phyloP scores from a whole-genome alignment of 2,797 vertebrate genomes.

The Gambusia yucatana region DNA sequence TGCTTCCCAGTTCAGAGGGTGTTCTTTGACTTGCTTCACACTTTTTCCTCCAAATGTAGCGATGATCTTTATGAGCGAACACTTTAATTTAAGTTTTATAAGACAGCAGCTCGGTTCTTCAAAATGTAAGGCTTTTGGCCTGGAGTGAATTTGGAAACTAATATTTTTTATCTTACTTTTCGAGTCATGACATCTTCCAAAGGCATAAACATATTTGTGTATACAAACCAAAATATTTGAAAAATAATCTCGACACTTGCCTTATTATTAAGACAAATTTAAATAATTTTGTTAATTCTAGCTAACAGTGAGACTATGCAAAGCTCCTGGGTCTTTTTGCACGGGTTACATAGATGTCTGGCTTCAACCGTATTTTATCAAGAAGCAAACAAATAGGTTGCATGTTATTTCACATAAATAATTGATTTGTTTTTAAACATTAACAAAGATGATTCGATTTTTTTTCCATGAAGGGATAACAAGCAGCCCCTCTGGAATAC shows the following conservation, averaged over 20 bases:
- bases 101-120: background rate
- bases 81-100: background rate
- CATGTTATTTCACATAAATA: background rate
- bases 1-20: background rate
- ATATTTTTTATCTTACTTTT: background rate
- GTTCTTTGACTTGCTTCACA: background rate
- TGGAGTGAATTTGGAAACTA: background rate
- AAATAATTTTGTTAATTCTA: background rate
- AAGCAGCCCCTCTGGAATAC: slow-evolving; percentile 30
- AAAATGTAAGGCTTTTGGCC: background rate
- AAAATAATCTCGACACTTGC: background rate
- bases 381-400: background rate
- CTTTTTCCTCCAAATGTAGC: background rate
- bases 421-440: slow-evolving; percentile 5
- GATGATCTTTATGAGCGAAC: background rate
- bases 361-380: background rate
- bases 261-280: background rate
- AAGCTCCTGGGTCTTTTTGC: background rate
- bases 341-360: background rate
- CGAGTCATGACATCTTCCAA: background rate
- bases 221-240: background rate
- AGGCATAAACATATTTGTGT: background rate
- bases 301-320: too few species aligned
- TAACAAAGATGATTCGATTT: background rate
- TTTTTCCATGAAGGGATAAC: slow-evolving; percentile 17